A percentile compares a stretch with the other conserved stretches of the same genome.
Evolutionary conservation across 2,113 vertebrate species (phyloP).

Genomic region (Albula glossodonta): DNA sequence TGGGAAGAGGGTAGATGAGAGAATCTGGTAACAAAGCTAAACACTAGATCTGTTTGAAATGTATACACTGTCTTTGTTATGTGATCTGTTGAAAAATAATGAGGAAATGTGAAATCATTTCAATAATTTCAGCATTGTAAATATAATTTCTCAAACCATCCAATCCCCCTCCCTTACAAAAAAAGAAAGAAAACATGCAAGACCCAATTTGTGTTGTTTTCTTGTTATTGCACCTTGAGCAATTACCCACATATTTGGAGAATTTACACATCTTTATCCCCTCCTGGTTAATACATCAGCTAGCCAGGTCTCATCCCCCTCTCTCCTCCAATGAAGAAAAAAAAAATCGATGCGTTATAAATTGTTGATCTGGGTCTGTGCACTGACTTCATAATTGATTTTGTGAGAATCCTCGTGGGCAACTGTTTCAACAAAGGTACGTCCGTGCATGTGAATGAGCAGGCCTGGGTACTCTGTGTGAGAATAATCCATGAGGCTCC

Average conservation of each 20-base stretch:
- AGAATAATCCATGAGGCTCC: not conserved
- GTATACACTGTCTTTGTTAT: not conserved
- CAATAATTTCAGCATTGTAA: not conserved
- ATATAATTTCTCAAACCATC: not conserved
- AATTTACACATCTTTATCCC: not conserved
- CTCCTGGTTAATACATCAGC: not conserved
- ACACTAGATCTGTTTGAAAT: not conserved
- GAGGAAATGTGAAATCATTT: not conserved
- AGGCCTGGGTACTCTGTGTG: not conserved
- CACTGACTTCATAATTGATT: slow-evolving; percentile 48
- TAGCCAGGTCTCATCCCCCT: not conserved
- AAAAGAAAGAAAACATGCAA: not conserved
- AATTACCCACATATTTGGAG: not conserved
- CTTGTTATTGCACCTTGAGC: not conserved
- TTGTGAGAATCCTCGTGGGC: slow-evolving; percentile 42
- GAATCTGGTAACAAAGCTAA: not conserved
- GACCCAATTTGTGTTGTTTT: not conserved
- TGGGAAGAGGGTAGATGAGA: not conserved
- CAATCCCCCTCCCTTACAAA: not conserved
- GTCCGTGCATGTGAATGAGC: slow-evolving; percentile 34
- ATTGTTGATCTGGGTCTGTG: slow-evolving; percentile 54
- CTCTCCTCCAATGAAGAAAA: slow-evolving; percentile 51
- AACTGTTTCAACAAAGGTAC: slow-evolving; percentile 31
- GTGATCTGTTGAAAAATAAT: not conserved
- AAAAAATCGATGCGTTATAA: slow-evolving; percentile 49